Percentiles rank a stretch among this genome's conserved stretches.
Conservation (phyloP, 2,888 invertebrate genomes). For the Oligia latruncula region DNA sequence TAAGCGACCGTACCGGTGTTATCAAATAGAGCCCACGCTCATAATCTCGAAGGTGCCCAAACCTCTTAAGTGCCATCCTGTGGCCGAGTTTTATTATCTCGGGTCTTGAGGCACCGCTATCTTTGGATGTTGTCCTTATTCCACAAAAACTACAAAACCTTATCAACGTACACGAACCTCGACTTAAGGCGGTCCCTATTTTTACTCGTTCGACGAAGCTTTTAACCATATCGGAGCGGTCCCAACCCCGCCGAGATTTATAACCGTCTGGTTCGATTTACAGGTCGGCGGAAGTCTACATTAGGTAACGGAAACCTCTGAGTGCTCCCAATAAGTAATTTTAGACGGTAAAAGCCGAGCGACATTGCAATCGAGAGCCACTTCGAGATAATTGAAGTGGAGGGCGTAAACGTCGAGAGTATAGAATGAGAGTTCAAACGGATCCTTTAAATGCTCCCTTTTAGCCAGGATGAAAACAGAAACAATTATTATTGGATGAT, state of each 20-base stretch:
- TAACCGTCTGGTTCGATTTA: conserved; percentile 84
- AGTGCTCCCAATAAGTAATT: conserved; percentile 80
- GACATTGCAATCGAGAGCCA: conserved; percentile 74
- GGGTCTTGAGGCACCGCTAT: conserved; percentile 81
- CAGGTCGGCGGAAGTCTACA: conserved; percentile 86
- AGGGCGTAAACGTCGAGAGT: conserved; percentile 65
- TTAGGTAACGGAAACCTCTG: conserved; percentile 84
- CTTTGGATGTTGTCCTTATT: conserved; percentile 81
- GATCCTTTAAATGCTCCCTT: conserved; percentile 68
- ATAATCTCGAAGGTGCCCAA: conserved; percentile 79
- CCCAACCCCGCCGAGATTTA: conserved; percentile 83
- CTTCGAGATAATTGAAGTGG: conserved; percentile 77
- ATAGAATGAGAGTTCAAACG: conserved; percentile 69
- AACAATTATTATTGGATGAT: conserved; percentile 66
- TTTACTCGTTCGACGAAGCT: conserved; percentile 84
- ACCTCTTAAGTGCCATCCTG: conserved; percentile 82
- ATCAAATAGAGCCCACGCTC: conserved; percentile 82
- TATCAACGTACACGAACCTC: conserved; percentile 88
- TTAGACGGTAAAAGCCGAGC: conserved; percentile 79
- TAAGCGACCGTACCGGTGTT: conserved; percentile 77
- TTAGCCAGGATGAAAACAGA: conserved; percentile 67
- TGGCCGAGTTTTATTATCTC: conserved; percentile 83
- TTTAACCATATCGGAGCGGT: conserved; percentile 85
- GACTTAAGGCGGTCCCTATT: conserved; percentile 87
- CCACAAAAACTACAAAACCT: conserved; percentile 88